Percentiles rank a stretch among this genome's conserved stretches.
Evolutionary conservation across 2,113 vertebrate species (phyloP).

Genomic region (Tetraodon nigroviridis): DNA sequence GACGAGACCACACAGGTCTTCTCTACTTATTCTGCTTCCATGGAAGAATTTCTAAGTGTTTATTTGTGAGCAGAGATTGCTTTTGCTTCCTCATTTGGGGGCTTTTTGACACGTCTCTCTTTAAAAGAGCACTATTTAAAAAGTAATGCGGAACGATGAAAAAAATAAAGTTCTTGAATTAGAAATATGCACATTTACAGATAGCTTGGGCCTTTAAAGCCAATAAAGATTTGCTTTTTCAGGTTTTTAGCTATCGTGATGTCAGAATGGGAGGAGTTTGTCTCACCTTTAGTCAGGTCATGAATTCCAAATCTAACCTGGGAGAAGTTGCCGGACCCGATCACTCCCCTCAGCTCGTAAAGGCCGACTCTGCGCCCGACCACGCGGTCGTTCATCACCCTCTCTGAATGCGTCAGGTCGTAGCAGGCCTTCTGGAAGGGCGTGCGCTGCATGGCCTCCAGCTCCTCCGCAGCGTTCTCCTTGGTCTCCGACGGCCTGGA

Average conservation of each 20-base stretch:
- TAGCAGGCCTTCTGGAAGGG: conserved; percentile 58
- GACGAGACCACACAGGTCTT: neutral
- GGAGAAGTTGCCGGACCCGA: conserved; percentile 75
- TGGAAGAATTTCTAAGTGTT: too few relatives aligned
- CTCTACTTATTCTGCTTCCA: neutral
- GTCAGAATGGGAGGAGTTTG: neutral
- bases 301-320: conserved; percentile 73
- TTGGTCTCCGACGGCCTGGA: conserved; percentile 27
- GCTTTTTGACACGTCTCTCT: too few relatives aligned
- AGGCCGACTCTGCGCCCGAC: conserved; percentile 67
- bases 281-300: conserved; percentile 73
- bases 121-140: too few relatives aligned
- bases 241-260: neutral
- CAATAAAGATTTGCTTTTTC: too few relatives aligned
- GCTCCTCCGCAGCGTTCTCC: conserved; percentile 11
- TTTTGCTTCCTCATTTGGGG: too few relatives aligned
- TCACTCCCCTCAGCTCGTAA: conserved; percentile 72
- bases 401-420: conserved; percentile 64
- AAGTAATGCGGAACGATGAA: too few relatives aligned
- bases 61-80: too few relatives aligned
- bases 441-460: conserved; percentile 28
- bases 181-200: too few relatives aligned
- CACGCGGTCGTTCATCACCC: conserved; percentile 56
- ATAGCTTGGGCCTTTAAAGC: too few relatives aligned
- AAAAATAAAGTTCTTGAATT: too few relatives aligned